phyloP scores from a whole-genome alignment of 2,797 vertebrate species.

The Epinephelus malabaricus region DNA sequence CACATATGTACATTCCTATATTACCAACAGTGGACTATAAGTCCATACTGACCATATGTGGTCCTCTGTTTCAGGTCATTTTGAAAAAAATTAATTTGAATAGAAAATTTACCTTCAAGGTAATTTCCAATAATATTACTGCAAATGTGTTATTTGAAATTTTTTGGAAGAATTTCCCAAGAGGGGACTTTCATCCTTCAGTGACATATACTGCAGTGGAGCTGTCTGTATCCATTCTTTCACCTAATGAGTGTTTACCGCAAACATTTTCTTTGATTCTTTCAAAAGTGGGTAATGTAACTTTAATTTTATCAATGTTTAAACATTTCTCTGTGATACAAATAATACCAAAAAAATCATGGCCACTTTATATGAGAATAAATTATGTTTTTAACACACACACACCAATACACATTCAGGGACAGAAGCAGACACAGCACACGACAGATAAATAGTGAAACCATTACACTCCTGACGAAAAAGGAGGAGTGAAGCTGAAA shows the following conservation, averaged over 20 bases:
- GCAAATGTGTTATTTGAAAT: background rate
- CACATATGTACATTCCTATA: background rate
- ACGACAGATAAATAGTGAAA: background rate
- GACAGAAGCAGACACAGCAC: background rate
- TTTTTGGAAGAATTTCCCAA: no score
- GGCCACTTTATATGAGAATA: background rate
- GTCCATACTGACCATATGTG: background rate
- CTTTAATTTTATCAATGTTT: no score
- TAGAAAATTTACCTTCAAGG: background rate
- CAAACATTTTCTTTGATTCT: background rate
- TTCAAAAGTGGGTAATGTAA: no score
- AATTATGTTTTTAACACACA: slow-evolving; percentile 1
- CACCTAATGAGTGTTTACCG: background rate
- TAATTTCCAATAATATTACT: no score
- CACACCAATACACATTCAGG: slow-evolving; percentile 10
- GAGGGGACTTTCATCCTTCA: no score
- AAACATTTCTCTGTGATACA: background rate
- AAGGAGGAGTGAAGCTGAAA: background rate
- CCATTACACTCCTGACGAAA: background rate
- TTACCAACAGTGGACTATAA: background rate
- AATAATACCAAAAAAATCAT: no score
- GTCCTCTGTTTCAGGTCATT: background rate
- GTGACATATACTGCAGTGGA: no score
- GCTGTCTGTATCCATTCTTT: no score
- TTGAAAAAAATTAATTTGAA: background rate